Base-by-base conservation (phyloP, 64 coral and sea anemone genomes). In the Montipora sp. region DNA sequence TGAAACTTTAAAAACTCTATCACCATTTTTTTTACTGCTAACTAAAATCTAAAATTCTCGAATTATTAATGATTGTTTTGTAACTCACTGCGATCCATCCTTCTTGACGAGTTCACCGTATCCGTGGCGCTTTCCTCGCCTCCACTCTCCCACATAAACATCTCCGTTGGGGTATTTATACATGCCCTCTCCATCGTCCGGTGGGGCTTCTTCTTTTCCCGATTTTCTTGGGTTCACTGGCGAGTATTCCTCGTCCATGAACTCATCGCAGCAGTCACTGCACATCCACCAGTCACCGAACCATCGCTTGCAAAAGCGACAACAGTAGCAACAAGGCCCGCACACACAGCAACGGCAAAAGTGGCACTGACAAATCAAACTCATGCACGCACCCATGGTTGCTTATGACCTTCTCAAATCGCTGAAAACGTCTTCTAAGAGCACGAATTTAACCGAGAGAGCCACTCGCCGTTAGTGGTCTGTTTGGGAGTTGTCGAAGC, bases 211-310 rank as follows among this genome's bases (percentile, higher is more conserved):
- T 55, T 96, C 14, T 63, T 7, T 87, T 53, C 94, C 80, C 6
- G 77, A 53, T 23, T 94, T 96, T 60, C 59, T 98, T 11, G 63
- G 75, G 55, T 92, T 87, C 16, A 90, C 73, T 14, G 86, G 84
- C 36, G 77, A 87, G 7, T 93, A 77, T 59, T 98, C 93, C 12
- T 98, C 95, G 5, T 96, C 95, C 8, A 88, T 73, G 27, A 90
- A 89, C 18, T 98, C 95, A 66, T 98, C 95, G 13, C 95, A 98
- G 22, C 95, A 98, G 47, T 98, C 95, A 20, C 95, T 94, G 16
- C 95, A 98, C 95, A 98, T 98, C 92, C 95, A 98, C 95, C 95
- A 98, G 18, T 98, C 95, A 8, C 95, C 95, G 10, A 93, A 98
- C 78, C 83, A 98, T 8, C 87, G 84, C 20, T 93, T 69, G 63